Conservation (phyloP, 2,113 vertebrate genomes). For the Aspidoscelis tigris region DNA sequence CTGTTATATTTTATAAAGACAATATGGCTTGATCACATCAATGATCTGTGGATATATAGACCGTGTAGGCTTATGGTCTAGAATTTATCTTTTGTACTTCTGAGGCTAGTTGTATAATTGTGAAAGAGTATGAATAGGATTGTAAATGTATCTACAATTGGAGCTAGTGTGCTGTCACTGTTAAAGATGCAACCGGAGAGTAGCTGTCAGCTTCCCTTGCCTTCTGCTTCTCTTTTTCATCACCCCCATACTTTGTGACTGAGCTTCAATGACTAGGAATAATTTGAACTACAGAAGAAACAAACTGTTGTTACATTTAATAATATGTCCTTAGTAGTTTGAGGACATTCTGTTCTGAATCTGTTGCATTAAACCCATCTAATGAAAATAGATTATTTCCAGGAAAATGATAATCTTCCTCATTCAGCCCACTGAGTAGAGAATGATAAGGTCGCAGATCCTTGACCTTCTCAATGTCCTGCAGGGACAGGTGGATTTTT, state of each 20-base stretch:
- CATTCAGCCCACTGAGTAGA: constrained; percentile 25
- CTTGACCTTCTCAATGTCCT: no score
- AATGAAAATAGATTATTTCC: background rate
- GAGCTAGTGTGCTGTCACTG: background rate
- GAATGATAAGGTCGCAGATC: no score
- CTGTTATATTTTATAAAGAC: background rate
- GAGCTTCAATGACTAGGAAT: background rate
- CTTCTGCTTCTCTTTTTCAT: background rate
- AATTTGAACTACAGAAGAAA: background rate
- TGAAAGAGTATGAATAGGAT: background rate
- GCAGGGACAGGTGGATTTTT: no score
- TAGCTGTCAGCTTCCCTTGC: background rate
- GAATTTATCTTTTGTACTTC: background rate
- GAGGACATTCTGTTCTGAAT: background rate
- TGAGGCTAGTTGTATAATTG: background rate
- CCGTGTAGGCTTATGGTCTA: background rate
- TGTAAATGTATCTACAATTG: background rate
- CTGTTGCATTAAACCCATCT: background rate
- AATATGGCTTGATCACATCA: constrained; percentile 17
- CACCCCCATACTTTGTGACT: background rate
- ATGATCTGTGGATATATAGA: background rate
- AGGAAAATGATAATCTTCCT: background rate
- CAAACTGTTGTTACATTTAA: background rate
- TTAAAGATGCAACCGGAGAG: background rate
- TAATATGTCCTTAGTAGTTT: background rate